Base-by-base conservation (phyloP, 2,113 vertebrate species). In the Gymnocephalus cernua region DNA sequence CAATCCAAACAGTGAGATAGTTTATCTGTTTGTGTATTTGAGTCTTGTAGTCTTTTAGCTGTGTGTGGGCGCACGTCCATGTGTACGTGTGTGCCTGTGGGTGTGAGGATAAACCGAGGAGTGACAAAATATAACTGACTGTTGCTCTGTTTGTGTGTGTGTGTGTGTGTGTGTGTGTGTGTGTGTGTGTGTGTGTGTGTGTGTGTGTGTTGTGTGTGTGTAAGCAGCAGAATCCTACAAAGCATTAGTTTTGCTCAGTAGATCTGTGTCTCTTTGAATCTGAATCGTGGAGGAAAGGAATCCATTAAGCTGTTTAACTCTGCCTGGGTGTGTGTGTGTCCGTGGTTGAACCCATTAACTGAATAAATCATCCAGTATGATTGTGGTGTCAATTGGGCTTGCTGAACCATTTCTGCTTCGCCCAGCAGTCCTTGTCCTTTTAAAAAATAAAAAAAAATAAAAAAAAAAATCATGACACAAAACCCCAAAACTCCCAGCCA, bases 321-420 rank as follows among this genome's bases (percentile, higher is more conserved):
- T 29, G 4, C 62, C 27, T 53, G 27, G 44, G 32, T 80, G 50
- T 58, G 69, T 14, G 35, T 3, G 35, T 58, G 64, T 69, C 57
- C 10, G 16, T 64, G 50, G 71, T 78, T 87, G 83, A 87, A 80
- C 58, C 83, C 87, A 79, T 91, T 88, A 88, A 67, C 75, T 77
- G 80, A 88, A 86, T 90, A 86, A 90, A 86, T 82, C 68, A 87
- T 78, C 81, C 81, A 85, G 65, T 82, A 65, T 75, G 86, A 87
- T 70, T 88, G 67, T 18, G 1, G 78, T 80, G 83, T 89, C 78
- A 89, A 84, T 85, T 74, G 71, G 64, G 19, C 75, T 74, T 77
- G 54, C 58, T 72, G 58, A 84, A 76, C 74, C 63, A 57, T 89
- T 84, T 74, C 69, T 82, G 71, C 81, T 74, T 72, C 67, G 80